Evolutionary conservation across 2,888 invertebrate species (phyloP).

Genomic region (Aspidapion aeneum): DNA sequence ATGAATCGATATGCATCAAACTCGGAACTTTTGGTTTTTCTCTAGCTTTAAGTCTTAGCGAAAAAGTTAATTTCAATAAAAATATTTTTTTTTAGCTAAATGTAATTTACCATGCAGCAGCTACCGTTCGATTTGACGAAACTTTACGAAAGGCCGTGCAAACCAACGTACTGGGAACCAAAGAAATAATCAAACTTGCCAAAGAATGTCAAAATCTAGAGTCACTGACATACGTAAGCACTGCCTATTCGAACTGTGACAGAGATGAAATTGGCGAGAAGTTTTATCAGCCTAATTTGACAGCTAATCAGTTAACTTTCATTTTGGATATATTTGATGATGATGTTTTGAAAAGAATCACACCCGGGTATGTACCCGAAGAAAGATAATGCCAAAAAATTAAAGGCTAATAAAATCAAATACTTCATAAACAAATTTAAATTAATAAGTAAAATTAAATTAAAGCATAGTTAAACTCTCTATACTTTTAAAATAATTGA

Average conservation of each 20-base stretch:
- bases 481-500: too few species aligned
- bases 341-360: conserved; percentile 40
- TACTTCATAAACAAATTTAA: too few species aligned
- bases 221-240: conserved; percentile 32
- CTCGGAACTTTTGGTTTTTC: too few species aligned
- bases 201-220: conserved; percentile 58
- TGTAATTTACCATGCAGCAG: conserved; percentile 70
- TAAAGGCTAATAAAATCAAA: too few species aligned
- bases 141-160: conserved; percentile 59
- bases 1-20: too few species aligned
- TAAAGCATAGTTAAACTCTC: too few species aligned
- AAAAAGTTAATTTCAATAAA: too few species aligned
- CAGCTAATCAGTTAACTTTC: conserved; percentile 46
- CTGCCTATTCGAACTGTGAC: conserved; percentile 32
- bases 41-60: too few species aligned
- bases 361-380: conserved; percentile 29
- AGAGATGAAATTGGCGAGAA: conserved; percentile 28
- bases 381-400: too few species aligned
- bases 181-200: conserved; percentile 59
- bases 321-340: conserved; percentile 41
- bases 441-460: too few species aligned
- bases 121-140: conserved; percentile 71
- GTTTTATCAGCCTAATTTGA: conserved; percentile 28
- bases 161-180: conserved; percentile 64
- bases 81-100: conserved; percentile 38